These are phyloP conservation scores for Schizaphis graminum DNA, from an alignment of 2,888 invertebrate species.

Conservation along the genomic window DNA sequence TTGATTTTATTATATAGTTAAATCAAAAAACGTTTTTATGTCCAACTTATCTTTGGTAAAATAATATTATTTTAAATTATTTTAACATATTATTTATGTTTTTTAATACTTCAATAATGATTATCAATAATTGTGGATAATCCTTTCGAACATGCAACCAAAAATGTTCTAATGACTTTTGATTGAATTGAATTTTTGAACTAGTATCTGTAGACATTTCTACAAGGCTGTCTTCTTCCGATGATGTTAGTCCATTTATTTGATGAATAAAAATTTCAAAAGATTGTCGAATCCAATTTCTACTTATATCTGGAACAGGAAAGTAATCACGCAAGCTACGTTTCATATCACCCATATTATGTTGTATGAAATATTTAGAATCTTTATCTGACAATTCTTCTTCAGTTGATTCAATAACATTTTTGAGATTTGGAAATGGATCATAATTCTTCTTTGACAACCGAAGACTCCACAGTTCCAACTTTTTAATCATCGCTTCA, in stretches of 20 bases:
- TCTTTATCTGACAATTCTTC: constrained; percentile 12
- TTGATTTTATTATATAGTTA: too few species aligned
- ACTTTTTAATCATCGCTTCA: constrained; percentile 42
- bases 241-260: neutral
- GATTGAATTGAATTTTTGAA: constrained; percentile 27
- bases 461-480: neutral
- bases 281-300: neutral
- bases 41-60: too few species aligned
- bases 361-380: constrained; percentile 2
- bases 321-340: neutral
- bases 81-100: too few species aligned
- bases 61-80: too few species aligned
- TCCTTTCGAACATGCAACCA: constrained; percentile 22
- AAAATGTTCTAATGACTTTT: constrained; percentile 21
- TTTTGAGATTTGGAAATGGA: constrained; percentile 39
- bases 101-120: too few species aligned
- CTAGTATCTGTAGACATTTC: constrained; percentile 21
- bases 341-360: neutral
- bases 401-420: constrained; percentile 35
- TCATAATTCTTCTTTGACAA: constrained; percentile 46
- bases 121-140: neutral
- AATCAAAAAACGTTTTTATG: too few species aligned
- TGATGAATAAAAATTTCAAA: neutral
- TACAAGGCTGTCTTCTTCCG: constrained; percentile 26
- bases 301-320: neutral